Evolutionary conservation across 2,888 invertebrate species (phyloP).

Genomic region (Hirtodrosophila trivittata): DNA sequence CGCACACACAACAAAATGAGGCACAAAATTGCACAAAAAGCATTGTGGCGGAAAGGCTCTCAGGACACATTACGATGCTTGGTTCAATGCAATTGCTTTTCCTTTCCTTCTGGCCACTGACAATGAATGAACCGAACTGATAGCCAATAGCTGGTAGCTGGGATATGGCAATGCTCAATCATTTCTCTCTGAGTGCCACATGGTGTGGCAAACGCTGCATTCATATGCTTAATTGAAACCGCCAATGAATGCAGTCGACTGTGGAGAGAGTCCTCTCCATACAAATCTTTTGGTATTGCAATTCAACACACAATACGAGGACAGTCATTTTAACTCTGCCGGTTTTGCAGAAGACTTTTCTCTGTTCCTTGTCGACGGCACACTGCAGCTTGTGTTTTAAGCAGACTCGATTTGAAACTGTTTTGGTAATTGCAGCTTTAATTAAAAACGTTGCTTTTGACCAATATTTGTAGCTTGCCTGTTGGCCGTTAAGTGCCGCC

Average conservation of each 20-base stretch:
- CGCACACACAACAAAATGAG: constrained; percentile 13
- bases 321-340: no score
- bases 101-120: constrained; percentile 14
- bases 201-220: constrained; percentile 33
- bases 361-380: no score
- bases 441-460: constrained; percentile 53
- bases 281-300: constrained; percentile 10
- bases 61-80: no score
- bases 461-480: constrained; percentile 7
- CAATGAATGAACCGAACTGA: constrained; percentile 20
- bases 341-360: no score
- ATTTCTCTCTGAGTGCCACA: constrained; percentile 35
- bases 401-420: no score
- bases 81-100: constrained; percentile 47
- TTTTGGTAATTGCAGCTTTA: no score
- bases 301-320: no score
- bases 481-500: no score
- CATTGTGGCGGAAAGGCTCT: constrained; percentile 45
- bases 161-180: constrained; percentile 21
- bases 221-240: constrained; percentile 61
- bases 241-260: constrained; percentile 15
- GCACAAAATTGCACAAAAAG: constrained; percentile 34
- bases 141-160: constrained; percentile 28
- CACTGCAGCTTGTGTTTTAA: no score
- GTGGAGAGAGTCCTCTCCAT: background rate